These are phyloP conservation scores for Leptosomus discolor DNA, from an alignment of 2,113 vertebrate species.

Conservation along the genomic window DNA sequence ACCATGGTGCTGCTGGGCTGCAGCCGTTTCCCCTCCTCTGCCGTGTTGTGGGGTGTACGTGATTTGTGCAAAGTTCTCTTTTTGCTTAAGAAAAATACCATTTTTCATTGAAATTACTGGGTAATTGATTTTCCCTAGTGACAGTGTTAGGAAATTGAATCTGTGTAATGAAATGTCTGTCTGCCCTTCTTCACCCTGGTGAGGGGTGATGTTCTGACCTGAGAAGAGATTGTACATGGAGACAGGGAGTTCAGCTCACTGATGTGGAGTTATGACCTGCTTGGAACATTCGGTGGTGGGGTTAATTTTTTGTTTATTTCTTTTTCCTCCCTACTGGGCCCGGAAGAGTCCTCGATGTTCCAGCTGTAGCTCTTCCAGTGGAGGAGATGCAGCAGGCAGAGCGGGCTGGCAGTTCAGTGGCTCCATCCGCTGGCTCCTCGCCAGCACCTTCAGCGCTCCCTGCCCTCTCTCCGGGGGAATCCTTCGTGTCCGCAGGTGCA, in stretches of 20 bases:
- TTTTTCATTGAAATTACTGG: background rate
- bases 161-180: background rate
- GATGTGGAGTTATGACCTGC: background rate
- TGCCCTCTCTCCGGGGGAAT: background rate
- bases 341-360: background rate
- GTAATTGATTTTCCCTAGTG: background rate
- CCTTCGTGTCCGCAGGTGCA: background rate
- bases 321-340: rapidly evolving
- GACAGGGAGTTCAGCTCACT: background rate
- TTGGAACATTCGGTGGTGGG: background rate
- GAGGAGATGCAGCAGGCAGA: background rate
- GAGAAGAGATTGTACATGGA: background rate
- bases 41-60: rapidly evolving
- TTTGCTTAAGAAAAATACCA: background rate
- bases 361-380: background rate
- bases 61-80: background rate
- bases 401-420: background rate
- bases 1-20: rapidly evolving
- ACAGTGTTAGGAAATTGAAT: background rate
- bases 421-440: background rate
- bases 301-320: too few species aligned
- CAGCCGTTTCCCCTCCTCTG: background rate
- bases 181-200: background rate
- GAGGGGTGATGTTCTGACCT: background rate
- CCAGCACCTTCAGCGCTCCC: background rate